A percentile compares a stretch with the other conserved stretches of the same genome.
Conservation (phyloP, 2,113 vertebrate species). For the Megatriorchis doriae region DNA sequence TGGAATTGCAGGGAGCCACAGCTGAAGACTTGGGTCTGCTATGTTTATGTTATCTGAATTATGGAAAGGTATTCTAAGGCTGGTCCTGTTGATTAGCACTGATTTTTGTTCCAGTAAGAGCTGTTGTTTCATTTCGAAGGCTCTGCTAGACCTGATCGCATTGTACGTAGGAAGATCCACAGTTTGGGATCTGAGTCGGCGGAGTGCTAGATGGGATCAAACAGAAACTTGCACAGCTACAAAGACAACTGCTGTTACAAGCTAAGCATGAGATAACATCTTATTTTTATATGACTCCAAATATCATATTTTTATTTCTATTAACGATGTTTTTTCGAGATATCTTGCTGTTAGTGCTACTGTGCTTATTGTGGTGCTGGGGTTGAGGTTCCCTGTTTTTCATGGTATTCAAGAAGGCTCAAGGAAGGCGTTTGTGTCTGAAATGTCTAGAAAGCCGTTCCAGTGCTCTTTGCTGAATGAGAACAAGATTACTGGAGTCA, state of each 20-base stretch:
- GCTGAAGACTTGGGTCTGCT: neutral
- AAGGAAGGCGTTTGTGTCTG: neutral
- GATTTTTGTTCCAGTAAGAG: neutral
- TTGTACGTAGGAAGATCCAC: neutral
- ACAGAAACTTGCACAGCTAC: neutral
- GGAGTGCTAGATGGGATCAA: neutral
- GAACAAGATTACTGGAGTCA: neutral
- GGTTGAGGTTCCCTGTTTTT: neutral
- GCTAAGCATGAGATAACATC: fast-evolving
- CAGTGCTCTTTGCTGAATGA: neutral
- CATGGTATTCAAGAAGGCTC: neutral
- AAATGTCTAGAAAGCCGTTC: neutral
- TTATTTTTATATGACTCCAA: neutral
- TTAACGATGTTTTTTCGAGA: neutral
- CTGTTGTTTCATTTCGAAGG: neutral
- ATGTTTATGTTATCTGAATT: neutral
- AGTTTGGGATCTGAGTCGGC: neutral
- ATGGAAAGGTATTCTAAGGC: neutral
- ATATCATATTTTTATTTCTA: neutral
- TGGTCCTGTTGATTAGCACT: neutral
- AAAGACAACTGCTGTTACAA: neutral
- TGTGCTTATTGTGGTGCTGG: neutral
- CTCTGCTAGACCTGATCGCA: neutral
- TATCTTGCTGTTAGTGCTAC: neutral
- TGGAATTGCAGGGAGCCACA: neutral